A percentile compares a stretch with the other conserved stretches of the same genome.
Evolutionary conservation across 37 sponge, comb jelly and placozoan genomes (phyloP).

Genomic region (Spongilla lacustris): DNA sequence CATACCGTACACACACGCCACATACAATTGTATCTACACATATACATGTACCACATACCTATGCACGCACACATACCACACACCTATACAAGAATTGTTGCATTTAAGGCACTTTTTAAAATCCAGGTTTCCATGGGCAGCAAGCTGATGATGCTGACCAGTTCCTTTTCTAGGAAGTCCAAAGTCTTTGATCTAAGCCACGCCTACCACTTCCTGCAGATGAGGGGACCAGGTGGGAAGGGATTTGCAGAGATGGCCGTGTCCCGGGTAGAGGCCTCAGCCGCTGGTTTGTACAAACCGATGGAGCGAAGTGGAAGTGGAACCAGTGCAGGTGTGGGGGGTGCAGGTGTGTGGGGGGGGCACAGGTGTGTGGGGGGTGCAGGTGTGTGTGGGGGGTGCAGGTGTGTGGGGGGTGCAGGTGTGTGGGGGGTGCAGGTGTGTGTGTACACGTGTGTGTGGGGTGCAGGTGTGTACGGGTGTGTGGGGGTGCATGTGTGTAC

Average conservation of each 20-base stretch:
- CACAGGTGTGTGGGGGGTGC: background rate
- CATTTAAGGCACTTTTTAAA: background rate
- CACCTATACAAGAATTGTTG: background rate
- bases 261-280: background rate
- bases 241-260: slow-evolving; percentile 76
- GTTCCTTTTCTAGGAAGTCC: background rate
- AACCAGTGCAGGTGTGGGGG: background rate
- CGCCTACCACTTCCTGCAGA: slow-evolving; percentile 42
- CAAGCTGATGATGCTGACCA: background rate
- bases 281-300: background rate
- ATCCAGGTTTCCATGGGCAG: background rate
- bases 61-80: background rate
- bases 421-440: background rate
- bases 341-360: too few species aligned
- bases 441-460: too few species aligned
- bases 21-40: background rate
- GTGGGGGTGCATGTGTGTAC: too few species aligned
- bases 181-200: background rate
- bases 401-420: background rate
- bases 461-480: too few species aligned
- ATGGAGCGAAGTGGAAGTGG: background rate
- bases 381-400: background rate
- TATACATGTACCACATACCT: background rate
- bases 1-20: too few species aligned
- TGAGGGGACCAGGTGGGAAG: slow-evolving; percentile 59